Conservation (phyloP, 2,113 vertebrate genomes). For the Oncorhynchus nerka region DNA sequence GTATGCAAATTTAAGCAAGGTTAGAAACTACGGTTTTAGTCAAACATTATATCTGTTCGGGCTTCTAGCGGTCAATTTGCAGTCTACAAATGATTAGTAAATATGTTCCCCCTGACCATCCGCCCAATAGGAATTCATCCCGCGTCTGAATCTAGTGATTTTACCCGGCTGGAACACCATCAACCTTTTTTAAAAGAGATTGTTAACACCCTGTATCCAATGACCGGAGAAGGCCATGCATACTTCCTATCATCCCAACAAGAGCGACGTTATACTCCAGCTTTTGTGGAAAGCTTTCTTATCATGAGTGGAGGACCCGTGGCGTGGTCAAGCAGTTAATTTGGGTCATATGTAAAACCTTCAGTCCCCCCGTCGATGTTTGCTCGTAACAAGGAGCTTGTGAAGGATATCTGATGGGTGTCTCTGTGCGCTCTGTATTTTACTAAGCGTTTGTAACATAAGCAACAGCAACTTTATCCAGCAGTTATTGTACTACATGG, state of each 20-base stretch:
- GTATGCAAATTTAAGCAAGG: no score
- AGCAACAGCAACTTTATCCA: slow-evolving; percentile 25
- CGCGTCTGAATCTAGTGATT: no score
- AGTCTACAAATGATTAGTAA: no score
- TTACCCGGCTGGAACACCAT: no score
- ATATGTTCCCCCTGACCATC: no score
- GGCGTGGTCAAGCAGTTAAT: slow-evolving; percentile 45
- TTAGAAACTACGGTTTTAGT: no score
- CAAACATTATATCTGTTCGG: no score
- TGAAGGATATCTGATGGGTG: slow-evolving; percentile 33
- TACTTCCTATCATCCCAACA: slow-evolving; percentile 54
- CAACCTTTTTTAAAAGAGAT: slow-evolving; percentile 8
- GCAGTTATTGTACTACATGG: slow-evolving; percentile 27
- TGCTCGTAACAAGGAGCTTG: slow-evolving; percentile 49
- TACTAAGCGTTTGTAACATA: slow-evolving; percentile 41
- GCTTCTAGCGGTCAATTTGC: no score
- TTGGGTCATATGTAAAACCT: slow-evolving; percentile 53
- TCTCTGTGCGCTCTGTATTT: slow-evolving; percentile 37
- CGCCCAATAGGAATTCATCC: no score
- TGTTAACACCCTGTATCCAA: slow-evolving; percentile 49
- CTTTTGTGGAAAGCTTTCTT: slow-evolving; percentile 59
- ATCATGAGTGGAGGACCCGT: slow-evolving; percentile 48
- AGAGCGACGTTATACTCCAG: slow-evolving; percentile 61
- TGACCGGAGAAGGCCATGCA: slow-evolving; percentile 35
- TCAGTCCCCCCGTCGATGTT: slow-evolving; percentile 24